Evolutionary conservation across 30 jellyfish, hydroid and myxozoan species (phyloP), one percentile per base, ranked within the genome.

Genomic region (Turritopsis rubra): DNA sequence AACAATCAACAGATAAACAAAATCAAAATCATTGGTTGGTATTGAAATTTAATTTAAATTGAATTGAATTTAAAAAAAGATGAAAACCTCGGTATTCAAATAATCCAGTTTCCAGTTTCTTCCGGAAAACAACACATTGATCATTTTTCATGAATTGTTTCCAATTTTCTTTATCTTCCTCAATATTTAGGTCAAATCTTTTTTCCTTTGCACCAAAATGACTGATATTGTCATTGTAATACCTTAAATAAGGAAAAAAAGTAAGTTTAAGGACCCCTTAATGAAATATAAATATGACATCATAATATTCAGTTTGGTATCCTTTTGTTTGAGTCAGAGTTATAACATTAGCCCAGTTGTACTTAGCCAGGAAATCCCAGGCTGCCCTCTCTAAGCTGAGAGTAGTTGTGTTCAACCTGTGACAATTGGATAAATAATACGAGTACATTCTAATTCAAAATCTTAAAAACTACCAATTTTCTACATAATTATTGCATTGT

Each of bases 21-120:
- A 1, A 22, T 3, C 76, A 66, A 8, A n/a, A n/a, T n/a, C n/a
- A n/a, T n/a, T n/a, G n/a, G n/a, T n/a, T n/a, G n/a, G n/a, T n/a
- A n/a, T n/a, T n/a, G n/a, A n/a, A n/a, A n/a, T n/a, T n/a, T n/a
- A n/a, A n/a, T n/a, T 66, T 17, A 66, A 66, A 22, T 25, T 22
- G 17, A 66, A n/a, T n/a, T n/a, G n/a, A 25, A 66, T 22, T 3
- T 3, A 66, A 41, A 41, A 29, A 74, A 74, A 74, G 24, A 26
- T 41, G 54, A 88, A 8, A 28, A 90, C 97, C 94, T 86, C 86
- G 83, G 86, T 86, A 90, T 72, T 81, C 70, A 86, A 86, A 90
- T 52, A 84, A 75, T 23, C 94, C 95, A 54, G 52, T 54, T 17
- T 73, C 53, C 28, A 86, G 66, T 66, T 79, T 90, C 79, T 79